Percentiles rank a stretch among this genome's conserved stretches.
These are phyloP conservation scores for Coreius guichenoti DNA, from an alignment of 2,797 vertebrate species.

Conservation along the genomic window DNA sequence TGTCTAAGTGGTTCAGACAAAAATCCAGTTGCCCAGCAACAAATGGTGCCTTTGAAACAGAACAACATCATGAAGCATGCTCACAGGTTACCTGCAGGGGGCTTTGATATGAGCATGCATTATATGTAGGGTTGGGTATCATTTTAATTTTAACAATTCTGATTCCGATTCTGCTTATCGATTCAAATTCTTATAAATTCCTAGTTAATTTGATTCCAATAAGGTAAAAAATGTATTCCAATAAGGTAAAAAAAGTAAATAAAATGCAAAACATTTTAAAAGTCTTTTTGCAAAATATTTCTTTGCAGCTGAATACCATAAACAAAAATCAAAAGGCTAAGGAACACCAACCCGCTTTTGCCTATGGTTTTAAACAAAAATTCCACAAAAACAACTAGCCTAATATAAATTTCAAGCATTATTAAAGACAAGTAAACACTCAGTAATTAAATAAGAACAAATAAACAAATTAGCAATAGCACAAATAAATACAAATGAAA, in stretches of 20 bases:
- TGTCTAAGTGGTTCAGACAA: conserved; percentile 78
- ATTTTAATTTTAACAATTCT: neutral
- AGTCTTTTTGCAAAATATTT: too few relatives aligned
- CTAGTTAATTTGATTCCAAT: neutral
- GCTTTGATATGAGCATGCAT: neutral
- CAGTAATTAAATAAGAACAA: neutral
- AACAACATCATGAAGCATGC: conserved; percentile 2
- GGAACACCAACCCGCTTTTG: neutral
- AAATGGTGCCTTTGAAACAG: conserved; percentile 74
- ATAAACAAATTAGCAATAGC: neutral
- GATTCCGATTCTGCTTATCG: neutral
- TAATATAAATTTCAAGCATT: neutral
- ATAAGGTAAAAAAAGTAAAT: too few relatives aligned
- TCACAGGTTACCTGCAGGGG: conserved; percentile 2
- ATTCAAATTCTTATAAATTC: neutral
- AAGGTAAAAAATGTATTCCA: neutral
- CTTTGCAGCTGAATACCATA: too few relatives aligned
- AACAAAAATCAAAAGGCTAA: neutral
- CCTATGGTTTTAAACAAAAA: neutral
- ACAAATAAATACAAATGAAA: neutral
- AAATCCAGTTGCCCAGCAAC: conserved; percentile 83
- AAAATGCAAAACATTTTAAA: too few relatives aligned
- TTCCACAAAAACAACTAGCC: neutral
- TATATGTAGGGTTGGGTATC: neutral
- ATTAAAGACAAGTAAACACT: too few relatives aligned